These are phyloP conservation scores for Baronia brevicornis DNA, from an alignment of 2,888 invertebrate species.

Conservation along the genomic window DNA sequence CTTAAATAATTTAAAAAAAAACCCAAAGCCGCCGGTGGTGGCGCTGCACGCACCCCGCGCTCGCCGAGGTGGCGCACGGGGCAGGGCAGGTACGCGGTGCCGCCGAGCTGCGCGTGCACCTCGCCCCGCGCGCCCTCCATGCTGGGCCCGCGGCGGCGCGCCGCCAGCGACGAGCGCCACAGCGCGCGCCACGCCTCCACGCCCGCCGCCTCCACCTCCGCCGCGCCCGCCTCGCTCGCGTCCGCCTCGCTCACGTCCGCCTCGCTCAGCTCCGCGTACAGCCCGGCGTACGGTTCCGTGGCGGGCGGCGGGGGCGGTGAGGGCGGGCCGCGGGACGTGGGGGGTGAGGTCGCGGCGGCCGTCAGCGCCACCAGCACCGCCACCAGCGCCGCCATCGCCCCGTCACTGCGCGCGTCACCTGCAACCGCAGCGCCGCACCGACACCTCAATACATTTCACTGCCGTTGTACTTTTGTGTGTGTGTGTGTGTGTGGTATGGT, in stretches of 20 bases:
- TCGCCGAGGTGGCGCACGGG: slow-evolving; percentile 85
- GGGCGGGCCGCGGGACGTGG: slow-evolving; percentile 19
- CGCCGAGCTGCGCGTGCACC: slow-evolving; percentile 85
- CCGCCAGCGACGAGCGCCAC: slow-evolving; percentile 73
- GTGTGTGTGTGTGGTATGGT: neutral
- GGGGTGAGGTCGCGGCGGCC: slow-evolving; percentile 22
- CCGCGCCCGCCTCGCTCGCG: slow-evolving; percentile 29
- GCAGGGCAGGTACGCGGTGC: slow-evolving; percentile 87
- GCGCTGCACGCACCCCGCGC: slow-evolving; percentile 75
- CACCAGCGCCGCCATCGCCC: slow-evolving; percentile 15
- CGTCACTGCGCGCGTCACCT: slow-evolving; percentile 7
- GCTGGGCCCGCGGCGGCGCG: slow-evolving; percentile 54
- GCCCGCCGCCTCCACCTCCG: slow-evolving; percentile 37
- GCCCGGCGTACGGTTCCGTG: slow-evolving; percentile 12
- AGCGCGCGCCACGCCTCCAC: slow-evolving; percentile 78
- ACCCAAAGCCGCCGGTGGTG: neutral
- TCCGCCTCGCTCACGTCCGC: slow-evolving; percentile 20
- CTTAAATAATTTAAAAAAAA: neutral
- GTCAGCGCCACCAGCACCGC: slow-evolving; percentile 22
- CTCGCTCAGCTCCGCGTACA: slow-evolving; percentile 12
- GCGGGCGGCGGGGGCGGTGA: slow-evolving; percentile 11
- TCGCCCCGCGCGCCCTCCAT: slow-evolving; percentile 86
- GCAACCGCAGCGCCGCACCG: neutral
- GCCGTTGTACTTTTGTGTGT: neutral
- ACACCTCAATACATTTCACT: neutral